These are phyloP conservation scores for Acanthiza pusilla DNA, from an alignment of 2,797 vertebrate species.

Conservation along the genomic window DNA sequence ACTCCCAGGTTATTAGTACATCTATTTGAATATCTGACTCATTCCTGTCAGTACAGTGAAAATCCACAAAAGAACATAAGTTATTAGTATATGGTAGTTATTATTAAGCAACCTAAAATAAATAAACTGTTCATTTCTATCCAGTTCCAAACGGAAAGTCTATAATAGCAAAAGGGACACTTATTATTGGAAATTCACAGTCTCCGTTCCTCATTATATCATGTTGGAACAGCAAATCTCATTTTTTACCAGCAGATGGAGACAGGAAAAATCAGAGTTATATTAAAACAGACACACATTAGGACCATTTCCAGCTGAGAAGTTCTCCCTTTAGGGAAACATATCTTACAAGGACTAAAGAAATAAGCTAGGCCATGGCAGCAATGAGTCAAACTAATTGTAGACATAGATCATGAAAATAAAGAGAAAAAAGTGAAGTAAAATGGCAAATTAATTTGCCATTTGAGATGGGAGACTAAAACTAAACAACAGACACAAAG, in stretches of 20 bases:
- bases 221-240: slow-evolving; percentile 1
- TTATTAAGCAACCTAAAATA: not conserved
- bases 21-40: not conserved
- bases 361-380: not conserved
- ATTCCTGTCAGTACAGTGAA: not conserved
- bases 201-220: not conserved
- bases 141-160: not conserved
- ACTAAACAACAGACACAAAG: not conserved
- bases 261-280: slow-evolving; percentile 43
- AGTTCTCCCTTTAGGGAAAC: not conserved
- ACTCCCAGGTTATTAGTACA: not conserved
- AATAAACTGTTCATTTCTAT: not conserved
- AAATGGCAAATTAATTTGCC: not conserved
- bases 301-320: not conserved
- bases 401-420: not conserved
- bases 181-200: not conserved
- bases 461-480: not conserved
- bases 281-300: not conserved
- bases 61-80: not conserved
- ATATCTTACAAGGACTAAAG: not conserved
- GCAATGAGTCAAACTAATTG: not conserved
- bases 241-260: slow-evolving; percentile 60
- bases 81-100: not conserved
- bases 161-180: not conserved
- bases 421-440: not conserved